Evolutionary conservation across 1,140 invertebrate genomes (phyloP).

Genomic region (Linepithema humile): DNA sequence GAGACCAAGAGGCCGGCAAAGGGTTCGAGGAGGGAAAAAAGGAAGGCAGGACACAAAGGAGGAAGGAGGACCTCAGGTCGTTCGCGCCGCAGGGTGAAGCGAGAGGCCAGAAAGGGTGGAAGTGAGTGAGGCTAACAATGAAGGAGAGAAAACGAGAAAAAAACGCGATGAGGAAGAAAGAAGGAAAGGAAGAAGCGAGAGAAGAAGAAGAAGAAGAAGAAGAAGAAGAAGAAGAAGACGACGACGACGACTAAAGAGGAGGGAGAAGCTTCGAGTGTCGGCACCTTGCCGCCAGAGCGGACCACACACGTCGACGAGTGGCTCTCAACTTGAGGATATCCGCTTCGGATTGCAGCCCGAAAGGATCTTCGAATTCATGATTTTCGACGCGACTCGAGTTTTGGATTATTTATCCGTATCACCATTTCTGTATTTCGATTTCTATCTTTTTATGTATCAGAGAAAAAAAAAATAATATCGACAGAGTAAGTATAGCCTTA

Average conservation of each 20-base stretch:
- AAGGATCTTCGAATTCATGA: constrained; percentile 21
- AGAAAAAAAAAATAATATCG: no score
- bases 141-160: constrained; percentile 70
- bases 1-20: constrained; percentile 53
- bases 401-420: constrained; percentile 13
- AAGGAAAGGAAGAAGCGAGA: constrained; percentile 61
- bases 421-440: background rate
- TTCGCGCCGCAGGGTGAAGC: constrained; percentile 39
- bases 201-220: constrained; percentile 59
- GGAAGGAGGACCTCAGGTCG: background rate
- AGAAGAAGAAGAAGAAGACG: constrained; percentile 65
- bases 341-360: background rate
- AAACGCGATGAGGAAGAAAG: constrained; percentile 71
- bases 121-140: constrained; percentile 68
- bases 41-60: constrained; percentile 54
- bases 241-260: constrained; percentile 65
- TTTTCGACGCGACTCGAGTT: background rate
- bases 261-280: constrained; percentile 83
- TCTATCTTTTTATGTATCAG: background rate
- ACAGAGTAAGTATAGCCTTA: no score
- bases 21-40: constrained; percentile 39
- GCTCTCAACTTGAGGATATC: constrained; percentile 78
- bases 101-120: constrained; percentile 43
- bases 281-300: constrained; percentile 84
- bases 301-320: constrained; percentile 84